Evolutionary conservation across 1,140 invertebrate species (phyloP), one percentile per base, ranked within the genome.

Genomic region (Diorhabda elongata): DNA sequence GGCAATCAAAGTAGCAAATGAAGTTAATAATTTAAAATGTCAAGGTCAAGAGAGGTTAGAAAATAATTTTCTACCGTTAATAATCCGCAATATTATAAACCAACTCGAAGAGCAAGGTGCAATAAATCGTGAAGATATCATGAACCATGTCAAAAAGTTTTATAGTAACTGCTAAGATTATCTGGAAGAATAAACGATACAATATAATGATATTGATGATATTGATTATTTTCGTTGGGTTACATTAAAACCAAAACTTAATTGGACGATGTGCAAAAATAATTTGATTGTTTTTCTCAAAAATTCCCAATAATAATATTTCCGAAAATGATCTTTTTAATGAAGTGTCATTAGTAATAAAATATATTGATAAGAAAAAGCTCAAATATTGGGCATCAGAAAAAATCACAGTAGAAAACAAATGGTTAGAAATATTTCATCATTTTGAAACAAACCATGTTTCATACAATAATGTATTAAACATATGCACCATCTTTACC

Each of bases 291-390:
- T 63, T 66, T 66, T 69, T 59, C 45, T 26, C 60, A 68, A 42
- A 52, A 52, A 52, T 52, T 52, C 47, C 1, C 47, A 52, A 67
- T 67, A 67, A 44, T 67, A 67, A 69, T 65, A 69, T 69, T 69
- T 66, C 44, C 63, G 63, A 67, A 70, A 67, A 70, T 63, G 66
- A 70, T 70, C 60, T 70, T 67, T 70, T 70, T 62, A 59, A 66
- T 61, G 63, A 66, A 52, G 52, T 58, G 45, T 66, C 69, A 67
- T 70, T 67, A 58, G 8, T 67, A 67, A 70, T 59, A 67, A 67
- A 47, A 70, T 70, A 70, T 61, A 58, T 70, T 66, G 58, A 57
- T 62, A 58, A 65, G 58, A 59, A 66, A 70, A 62, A 70, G 58
- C 42, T 67, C 63, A 67, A 67, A 70, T 67, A 41, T 26, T 26